A percentile compares a stretch with the other conserved stretches of the same genome.
phyloP scores from a whole-genome alignment of 2,888 invertebrate species.

The Lithophane ornitopus region DNA sequence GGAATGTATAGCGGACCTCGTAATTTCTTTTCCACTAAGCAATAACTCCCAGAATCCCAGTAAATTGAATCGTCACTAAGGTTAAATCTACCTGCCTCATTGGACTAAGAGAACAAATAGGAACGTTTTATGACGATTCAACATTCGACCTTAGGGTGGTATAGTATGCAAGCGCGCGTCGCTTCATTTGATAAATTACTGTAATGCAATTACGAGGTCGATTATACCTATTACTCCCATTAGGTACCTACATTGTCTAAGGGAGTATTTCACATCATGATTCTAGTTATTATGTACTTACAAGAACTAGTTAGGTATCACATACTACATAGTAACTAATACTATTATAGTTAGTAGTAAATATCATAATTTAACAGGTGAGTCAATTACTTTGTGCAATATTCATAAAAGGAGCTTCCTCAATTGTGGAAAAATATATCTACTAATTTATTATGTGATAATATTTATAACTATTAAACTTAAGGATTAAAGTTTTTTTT shows the following conservation, averaged over 20 bases:
- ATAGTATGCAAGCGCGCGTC: too few species aligned
- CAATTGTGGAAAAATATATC: conserved; percentile 23
- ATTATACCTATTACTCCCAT: too few species aligned
- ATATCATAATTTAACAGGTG: conserved; percentile 13
- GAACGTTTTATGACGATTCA: too few species aligned
- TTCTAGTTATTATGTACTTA: conserved; percentile 8
- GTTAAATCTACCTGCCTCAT: background rate
- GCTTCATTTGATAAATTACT: too few species aligned
- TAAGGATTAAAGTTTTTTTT: conserved; percentile 5
- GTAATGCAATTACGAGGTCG: background rate
- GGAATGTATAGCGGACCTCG: background rate
- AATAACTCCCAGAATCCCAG: background rate
- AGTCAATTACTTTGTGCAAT: conserved; percentile 23
- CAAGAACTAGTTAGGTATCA: conserved; percentile 15
- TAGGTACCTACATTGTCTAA: background rate
- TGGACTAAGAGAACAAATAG: background rate
- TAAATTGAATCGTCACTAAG: background rate
- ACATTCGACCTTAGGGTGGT: background rate
- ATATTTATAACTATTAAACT: conserved; percentile 17
- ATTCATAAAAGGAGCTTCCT: conserved; percentile 19
- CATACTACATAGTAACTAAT: conserved; percentile 2
- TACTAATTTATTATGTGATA: conserved; percentile 1
- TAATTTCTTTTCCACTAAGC: background rate
- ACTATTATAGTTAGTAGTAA: conserved; percentile 5
- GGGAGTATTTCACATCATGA: background rate